Evolutionary conservation across 1,140 invertebrate genomes (phyloP).

Genomic region (Tetramorium simillimum): DNA sequence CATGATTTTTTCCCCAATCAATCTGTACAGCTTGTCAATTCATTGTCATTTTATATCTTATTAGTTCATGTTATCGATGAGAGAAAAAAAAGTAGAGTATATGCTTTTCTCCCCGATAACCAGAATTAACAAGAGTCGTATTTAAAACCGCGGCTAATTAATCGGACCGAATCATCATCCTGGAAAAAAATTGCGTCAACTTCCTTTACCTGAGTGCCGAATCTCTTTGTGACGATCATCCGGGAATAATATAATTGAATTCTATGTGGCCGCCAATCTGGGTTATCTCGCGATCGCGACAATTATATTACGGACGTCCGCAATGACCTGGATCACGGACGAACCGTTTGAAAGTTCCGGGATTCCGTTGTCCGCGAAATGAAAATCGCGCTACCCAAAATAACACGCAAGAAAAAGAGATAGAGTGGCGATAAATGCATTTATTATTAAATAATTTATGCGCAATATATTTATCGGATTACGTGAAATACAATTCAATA

Average conservation of each 20-base stretch:
- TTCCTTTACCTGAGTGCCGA: not conserved
- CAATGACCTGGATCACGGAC: slow-evolving; percentile 35
- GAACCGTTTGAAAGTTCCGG: not conserved
- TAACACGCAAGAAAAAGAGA: too few relatives aligned
- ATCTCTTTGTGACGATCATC: slow-evolving; percentile 32
- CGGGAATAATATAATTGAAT: slow-evolving; percentile 49
- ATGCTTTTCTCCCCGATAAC: not conserved
- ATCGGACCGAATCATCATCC: slow-evolving; percentile 3
- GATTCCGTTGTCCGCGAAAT: slow-evolving; percentile 1
- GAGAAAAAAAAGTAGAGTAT: not conserved
- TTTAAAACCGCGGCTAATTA: not conserved
- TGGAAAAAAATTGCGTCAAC: not conserved
- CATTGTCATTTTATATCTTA: not conserved
- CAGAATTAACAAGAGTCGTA: not conserved
- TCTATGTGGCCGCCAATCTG: slow-evolving; percentile 13
- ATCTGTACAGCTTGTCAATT: not conserved
- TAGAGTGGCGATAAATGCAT: not conserved
- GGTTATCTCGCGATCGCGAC: slow-evolving; percentile 52
- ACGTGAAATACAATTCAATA: not conserved
- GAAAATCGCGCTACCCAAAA: not conserved
- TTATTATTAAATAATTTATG: not conserved
- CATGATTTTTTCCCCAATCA: not conserved
- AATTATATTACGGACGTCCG: slow-evolving; percentile 45
- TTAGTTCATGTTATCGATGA: not conserved
- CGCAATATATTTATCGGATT: not conserved